phyloP scores from a whole-genome alignment of 1,140 invertebrate species.

The Cyclina sinensis region DNA sequence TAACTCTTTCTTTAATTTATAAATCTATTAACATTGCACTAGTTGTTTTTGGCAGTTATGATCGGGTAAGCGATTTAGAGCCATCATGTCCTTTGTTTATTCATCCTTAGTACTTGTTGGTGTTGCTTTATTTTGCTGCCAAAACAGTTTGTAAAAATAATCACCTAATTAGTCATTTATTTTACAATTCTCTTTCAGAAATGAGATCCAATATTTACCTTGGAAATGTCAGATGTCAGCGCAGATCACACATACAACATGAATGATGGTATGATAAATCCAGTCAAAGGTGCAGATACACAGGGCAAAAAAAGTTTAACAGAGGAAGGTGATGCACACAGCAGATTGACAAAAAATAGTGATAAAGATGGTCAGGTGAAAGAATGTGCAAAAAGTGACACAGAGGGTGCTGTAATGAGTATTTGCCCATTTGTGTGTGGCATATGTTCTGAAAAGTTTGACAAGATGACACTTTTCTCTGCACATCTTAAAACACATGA shows the following conservation, averaged over 20 bases:
- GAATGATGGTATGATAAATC: neutral
- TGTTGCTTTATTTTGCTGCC: too few relatives aligned
- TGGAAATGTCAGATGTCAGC: neutral
- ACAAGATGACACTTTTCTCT: conserved; percentile 2
- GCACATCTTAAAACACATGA: conserved; percentile 12
- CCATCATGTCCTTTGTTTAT: too few relatives aligned
- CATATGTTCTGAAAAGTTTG: conserved; percentile 24
- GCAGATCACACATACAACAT: neutral
- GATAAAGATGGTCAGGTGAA: neutral
- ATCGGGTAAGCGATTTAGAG: too few relatives aligned
- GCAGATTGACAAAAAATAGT: neutral
- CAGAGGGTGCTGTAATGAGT: neutral
- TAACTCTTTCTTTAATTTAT: too few relatives aligned
- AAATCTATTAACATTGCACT: too few relatives aligned
- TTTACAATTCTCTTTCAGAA: neutral
- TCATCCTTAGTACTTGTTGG: too few relatives aligned
- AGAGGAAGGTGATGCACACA: neutral
- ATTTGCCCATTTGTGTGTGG: conserved; percentile 48
- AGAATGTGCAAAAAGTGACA: neutral
- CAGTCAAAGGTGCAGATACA: neutral
- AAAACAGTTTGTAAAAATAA: too few relatives aligned
- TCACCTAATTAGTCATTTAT: too few relatives aligned
- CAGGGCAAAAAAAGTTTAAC: neutral
- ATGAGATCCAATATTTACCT: neutral
- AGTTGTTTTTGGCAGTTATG: too few relatives aligned